Base-by-base conservation (phyloP, 2,797 vertebrate species). In the Cheirogaleus major region DNA sequence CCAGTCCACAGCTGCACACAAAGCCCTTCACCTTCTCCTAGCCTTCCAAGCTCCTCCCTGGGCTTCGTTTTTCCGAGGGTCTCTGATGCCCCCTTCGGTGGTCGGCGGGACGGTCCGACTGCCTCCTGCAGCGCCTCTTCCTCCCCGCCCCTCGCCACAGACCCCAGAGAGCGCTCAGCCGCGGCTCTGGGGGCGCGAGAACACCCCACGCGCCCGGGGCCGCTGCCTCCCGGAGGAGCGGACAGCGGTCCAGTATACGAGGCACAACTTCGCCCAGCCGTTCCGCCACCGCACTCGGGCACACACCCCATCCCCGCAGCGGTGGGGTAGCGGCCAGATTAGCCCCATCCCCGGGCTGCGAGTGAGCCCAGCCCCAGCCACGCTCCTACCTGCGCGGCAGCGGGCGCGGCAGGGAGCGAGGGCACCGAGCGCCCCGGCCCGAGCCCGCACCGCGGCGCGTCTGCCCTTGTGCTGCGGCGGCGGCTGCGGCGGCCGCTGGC, bases 41-140 rank as follows among this genome's bases (percentile, higher is more conserved):
- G 92, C 94, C 90, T 91, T 41, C 43, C 93, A 63, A 87, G 97
- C 97, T 95, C 97, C 97, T 96, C 97, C 97, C 95, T 59, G 87
- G 90, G 90, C 93, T 95, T 14, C 50, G 76, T 57, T 43, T 80
- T 22, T 95, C 90, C 63, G 43, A 94, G 97, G 97, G 97, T 97
- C 97, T 97, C 96, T 92, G 97, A 97, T 97, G 97, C 97, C 97
- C 97, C 97, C 91, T 97, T 95, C 92, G 97, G 97, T 89, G 97
- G 97, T 91, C 95, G 17, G 92, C 82, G 97, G 96, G 96, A 98
- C 95, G 96, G 84, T 90, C 95, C 87, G 7, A 45, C 65, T 83
- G 57, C 70, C 52, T 75, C 78, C 55, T 8, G 50, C 79, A 30
- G 83, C n/a, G 81, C 82, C 78, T 43, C 65, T 55, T 82, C 67